Evolutionary conservation across 2,797 vertebrate genomes (phyloP), one percentile per base, ranked within the genome.

Genomic region (Avahi laniger): DNA sequence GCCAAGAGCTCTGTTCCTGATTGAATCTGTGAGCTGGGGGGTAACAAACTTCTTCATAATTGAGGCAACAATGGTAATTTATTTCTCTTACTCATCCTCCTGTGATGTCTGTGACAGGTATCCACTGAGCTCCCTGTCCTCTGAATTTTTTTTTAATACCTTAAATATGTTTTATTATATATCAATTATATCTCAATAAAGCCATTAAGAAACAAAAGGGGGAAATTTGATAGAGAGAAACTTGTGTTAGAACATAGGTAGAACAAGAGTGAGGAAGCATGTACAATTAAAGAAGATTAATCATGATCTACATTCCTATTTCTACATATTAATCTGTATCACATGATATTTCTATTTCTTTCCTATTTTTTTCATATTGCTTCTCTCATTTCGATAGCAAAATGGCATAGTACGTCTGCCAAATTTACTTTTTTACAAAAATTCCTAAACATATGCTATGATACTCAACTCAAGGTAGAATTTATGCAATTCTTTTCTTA

Each of bases 331-430:
- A 38, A 79, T 52, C 18, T 61, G 7, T 35, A 41, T 35, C 30
- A 15, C 65, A 52, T 46, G 54, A 3, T 24, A 81, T 92, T 85
- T 92, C n/a, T 84, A 52, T 67, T 80, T 73, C 67, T 80, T 93
- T 85, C 28, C 54, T 57, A 57, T 69, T 35, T 80, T 57, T 57
- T 59, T 87, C 83, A 46, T 41, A 26, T 43, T 86, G n/a, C 26
- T 52, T 69, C 20, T 93, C 46, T 90, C 48, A 79, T 86, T 81
- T 93, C 76, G 35, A 8, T 87, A 73, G 75, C 80, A 93, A 70
- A 83, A 59, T 67, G 46, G 52, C 33, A 81, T 57, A 57, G 54
- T 3, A 2, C 2, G 22, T 57, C 67, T 17, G n/a, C 30, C 82
- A 82, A n/a, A 2, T 7, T 91, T 89, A 48, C 20, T 76, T 50